Evolutionary conservation across 2,113 vertebrate genomes (phyloP), one percentile per base, ranked within the genome.

Genomic region (Tor tambroides): DNA sequence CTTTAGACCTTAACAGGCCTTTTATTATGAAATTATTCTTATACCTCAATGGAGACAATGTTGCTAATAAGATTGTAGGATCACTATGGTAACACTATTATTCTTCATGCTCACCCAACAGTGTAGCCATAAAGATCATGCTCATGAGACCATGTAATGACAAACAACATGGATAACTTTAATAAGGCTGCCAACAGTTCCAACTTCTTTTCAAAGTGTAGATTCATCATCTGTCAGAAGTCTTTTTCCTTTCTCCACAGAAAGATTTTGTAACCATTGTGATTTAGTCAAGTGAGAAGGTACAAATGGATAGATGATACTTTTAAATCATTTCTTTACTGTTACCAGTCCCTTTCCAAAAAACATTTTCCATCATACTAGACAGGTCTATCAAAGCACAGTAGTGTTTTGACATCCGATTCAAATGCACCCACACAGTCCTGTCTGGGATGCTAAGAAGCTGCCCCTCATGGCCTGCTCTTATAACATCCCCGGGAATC

Each of bases 21-120:
- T 94, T 95, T 94, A 94, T 95, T 94, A 93, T 92, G 90, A 95
- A 94, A 92, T 74, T 91, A 87, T 87, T 49, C 46, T 49, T 87
- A 90, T 89, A 89, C 83, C 87, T 54, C 89, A 88, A 41, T 87
- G 85, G 91, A 86, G 89, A 92, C 83, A 89, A 90, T 88, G 86
- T 91, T 89, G n/a, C 77, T 74, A 61, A 26, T 65, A 89, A 49
- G 78, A 82, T 67, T 77, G 67, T 67, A 63, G 14, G 11, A 81
- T 85, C 56, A 86, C 86, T 72, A 94, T 91, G 91, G 91, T 90
- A 92, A 90, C 85, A 86, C 89, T 91, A 85, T 89, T 85, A 90
- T 88, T 92, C 85, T 81, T 88, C 88, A 91, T 85, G 91, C 87
- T 91, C 85, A 90, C 86, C 30, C 41, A 71, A 74, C 85, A 76